Conservation (phyloP, 2,797 vertebrate species). For the Vultur gryphus region DNA sequence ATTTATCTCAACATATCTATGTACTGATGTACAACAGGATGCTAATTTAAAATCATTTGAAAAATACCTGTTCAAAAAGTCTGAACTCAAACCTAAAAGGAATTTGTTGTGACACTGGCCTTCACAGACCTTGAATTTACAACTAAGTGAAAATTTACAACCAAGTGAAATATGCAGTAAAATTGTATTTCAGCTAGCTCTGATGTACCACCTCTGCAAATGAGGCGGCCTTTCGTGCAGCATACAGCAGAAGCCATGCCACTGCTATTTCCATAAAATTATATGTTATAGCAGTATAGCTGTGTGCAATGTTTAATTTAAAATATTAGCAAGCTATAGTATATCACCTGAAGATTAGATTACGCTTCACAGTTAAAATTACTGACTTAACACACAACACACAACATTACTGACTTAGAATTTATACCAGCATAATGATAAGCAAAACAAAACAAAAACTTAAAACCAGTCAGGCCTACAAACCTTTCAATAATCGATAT, state of each 20-base stretch:
- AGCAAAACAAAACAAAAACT: background rate
- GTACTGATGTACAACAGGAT: background rate
- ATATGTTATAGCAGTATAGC: background rate
- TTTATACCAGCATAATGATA: background rate
- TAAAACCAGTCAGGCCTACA: background rate
- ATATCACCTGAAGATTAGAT: background rate
- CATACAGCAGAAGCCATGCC: background rate
- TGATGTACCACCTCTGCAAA: background rate
- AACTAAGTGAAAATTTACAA: background rate
- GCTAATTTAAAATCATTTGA: background rate
- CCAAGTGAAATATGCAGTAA: background rate
- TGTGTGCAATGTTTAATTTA: background rate
- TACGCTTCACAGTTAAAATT: background rate
- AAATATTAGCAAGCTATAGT: background rate
- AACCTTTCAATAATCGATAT: background rate
- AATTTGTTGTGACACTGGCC: background rate
- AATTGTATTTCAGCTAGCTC: background rate
- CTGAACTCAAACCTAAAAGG: background rate
- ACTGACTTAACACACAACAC: background rate
- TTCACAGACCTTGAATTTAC: background rate
- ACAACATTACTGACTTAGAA: background rate
- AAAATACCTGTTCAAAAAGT: background rate
- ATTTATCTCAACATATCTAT: background rate
- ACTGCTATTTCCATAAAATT: background rate
- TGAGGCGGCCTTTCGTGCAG: background rate